Conservation (phyloP, 2,888 invertebrate species). For the Rhorus exstirpatorius region DNA sequence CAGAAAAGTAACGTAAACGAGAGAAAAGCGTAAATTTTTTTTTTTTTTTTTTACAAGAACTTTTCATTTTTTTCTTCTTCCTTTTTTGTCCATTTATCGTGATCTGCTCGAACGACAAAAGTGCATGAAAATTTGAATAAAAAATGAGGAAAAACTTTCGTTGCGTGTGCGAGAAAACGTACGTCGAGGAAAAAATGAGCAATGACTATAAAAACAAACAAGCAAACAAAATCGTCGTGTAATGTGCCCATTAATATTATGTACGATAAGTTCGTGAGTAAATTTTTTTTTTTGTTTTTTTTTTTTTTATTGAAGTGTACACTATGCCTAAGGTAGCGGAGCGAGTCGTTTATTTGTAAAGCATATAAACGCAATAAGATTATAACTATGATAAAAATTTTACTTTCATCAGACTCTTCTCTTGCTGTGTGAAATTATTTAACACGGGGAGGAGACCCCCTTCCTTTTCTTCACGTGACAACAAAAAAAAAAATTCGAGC, state of each 20-base stretch:
- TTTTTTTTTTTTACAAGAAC: too few species aligned
- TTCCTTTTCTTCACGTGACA: background rate
- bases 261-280: constrained; percentile 37
- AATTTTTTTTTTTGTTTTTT: constrained; percentile 17
- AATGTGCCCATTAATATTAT: constrained; percentile 46
- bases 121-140: too few species aligned
- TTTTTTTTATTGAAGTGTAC: constrained; percentile 41
- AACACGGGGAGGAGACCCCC: background rate
- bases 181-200: too few species aligned
- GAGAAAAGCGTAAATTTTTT: too few species aligned
- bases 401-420: constrained; percentile 50
- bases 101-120: too few species aligned
- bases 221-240: constrained; percentile 24
- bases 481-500: too few species aligned
- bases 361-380: constrained; percentile 34
- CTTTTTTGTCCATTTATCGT: too few species aligned
- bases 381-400: constrained; percentile 53
- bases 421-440: constrained; percentile 21
- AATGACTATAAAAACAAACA: too few species aligned
- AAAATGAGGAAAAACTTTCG: too few species aligned
- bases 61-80: too few species aligned
- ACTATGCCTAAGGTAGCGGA: constrained; percentile 1
- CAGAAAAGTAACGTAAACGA: too few species aligned
- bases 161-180: background rate
- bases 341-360: constrained; percentile 35